Percentiles rank a stretch among this genome's conserved stretches.
Conservation (phyloP, 1,140 invertebrate species). For the Batillaria attramentaria region DNA sequence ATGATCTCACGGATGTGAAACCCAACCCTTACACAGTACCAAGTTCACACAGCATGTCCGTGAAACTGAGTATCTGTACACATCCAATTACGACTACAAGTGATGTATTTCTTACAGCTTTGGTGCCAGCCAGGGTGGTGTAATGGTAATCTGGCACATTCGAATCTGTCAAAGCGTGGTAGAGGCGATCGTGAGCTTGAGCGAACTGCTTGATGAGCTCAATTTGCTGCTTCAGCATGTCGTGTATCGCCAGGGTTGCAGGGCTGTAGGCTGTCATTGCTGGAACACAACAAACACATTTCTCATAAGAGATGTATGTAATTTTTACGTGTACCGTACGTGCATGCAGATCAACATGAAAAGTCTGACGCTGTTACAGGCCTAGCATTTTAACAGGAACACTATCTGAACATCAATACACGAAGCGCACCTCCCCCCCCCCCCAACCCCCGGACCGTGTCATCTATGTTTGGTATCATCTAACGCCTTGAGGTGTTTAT, state of each 20-base stretch:
- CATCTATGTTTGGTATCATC: too few species aligned
- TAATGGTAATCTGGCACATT: slow-evolving; percentile 57
- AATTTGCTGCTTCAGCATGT: slow-evolving; percentile 65
- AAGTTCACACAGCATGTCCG: neutral
- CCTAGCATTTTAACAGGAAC: too few species aligned
- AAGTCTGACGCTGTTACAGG: too few species aligned
- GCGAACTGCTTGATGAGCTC: slow-evolving; percentile 60
- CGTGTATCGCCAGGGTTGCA: slow-evolving; percentile 61
- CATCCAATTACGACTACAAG: neutral
- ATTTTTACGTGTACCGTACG: too few species aligned
- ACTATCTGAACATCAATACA: too few species aligned
- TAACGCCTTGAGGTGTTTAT: neutral
- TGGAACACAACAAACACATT: too few species aligned
- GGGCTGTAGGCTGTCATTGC: slow-evolving; percentile 65
- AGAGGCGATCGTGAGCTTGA: slow-evolving; percentile 52
- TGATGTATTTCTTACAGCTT: slow-evolving; percentile 51
- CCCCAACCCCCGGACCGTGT: too few species aligned
- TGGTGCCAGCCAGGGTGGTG: slow-evolving; percentile 66
- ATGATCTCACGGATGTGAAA: too few species aligned
- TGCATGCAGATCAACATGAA: too few species aligned
- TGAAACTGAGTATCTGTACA: neutral
- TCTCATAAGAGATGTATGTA: too few species aligned
- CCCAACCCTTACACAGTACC: neutral
- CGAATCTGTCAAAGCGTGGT: slow-evolving; percentile 45
- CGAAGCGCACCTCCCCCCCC: too few species aligned